Base-by-base conservation (phyloP, 2,888 invertebrate species). In the Macrophya annulata region DNA sequence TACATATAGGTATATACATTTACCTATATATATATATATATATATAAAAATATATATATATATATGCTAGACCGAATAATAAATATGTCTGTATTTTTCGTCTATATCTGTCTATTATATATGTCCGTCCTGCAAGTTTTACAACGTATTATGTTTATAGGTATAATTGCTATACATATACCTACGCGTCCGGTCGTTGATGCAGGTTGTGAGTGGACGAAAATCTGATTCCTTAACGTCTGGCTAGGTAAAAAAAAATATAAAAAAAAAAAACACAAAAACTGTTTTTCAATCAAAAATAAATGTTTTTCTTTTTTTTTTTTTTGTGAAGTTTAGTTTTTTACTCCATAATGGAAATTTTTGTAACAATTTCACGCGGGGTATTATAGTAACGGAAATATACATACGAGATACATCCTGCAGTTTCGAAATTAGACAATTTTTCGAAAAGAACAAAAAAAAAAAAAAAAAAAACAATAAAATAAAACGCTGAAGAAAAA, bases 171-270 rank as follows among this genome's bases (percentile, higher is more conserved):
- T 55, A 55, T n/a, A 55, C n/a, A 17, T 55, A 55, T n/a, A 55
- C n/a, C 55, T 25, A 62, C 25, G 10, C 25, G 10, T 62, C 62
- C 62, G 10, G 21, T 71, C n/a, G 72, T 74, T 74, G 43, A n/a
- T 55, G 55, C 10, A 37, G 71, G 71, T 72, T 43, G 71, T 43
- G n/a, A 72, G 55, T 55, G 51, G 77, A 51, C 37, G 37, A 17
- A 77, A 51, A 77, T 77, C 31, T 55, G 17, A 85, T 86, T 87
- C 84, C 86, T 84, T 86, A 85, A 85, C 87, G 68, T 65, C 86
- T 87, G 87, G 84, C 45, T 31, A 55, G 15, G 21, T 12, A 9
- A 0, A 8, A 21, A 4, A 9, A 43, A 43, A 45, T 43, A 72
- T 8, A 17, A 43, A 72, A 25, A 43, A 68, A 31, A 40, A 55